Percentiles rank a stretch among this genome's conserved stretches.
Conservation (phyloP, 1,140 invertebrate species). For the Copidosoma floridanum region DNA sequence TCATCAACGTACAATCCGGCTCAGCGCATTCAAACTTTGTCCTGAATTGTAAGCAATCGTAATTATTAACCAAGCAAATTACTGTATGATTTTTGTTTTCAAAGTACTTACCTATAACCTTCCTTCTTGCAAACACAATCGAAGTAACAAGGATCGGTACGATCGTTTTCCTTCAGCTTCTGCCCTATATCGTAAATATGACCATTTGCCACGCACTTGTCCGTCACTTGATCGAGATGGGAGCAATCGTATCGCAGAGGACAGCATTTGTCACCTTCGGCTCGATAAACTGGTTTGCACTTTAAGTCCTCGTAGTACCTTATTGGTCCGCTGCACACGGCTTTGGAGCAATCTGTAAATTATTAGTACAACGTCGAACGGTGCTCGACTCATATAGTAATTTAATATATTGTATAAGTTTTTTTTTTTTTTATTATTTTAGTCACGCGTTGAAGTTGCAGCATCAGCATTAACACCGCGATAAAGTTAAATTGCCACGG, state of each 20-base stretch:
- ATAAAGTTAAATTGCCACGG: no score
- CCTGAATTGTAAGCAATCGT: no score
- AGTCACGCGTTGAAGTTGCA: no score
- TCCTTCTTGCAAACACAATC: constrained; percentile 19
- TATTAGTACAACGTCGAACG: no score
- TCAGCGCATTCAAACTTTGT: no score
- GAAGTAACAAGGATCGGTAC: constrained; percentile 27
- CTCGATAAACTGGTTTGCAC: constrained; percentile 32
- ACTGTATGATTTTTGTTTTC: no score
- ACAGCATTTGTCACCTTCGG: constrained; percentile 33
- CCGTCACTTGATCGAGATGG: constrained; percentile 12
- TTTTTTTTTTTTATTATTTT: no score
- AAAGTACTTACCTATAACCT: no score
- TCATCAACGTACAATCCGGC: constrained; percentile 31
- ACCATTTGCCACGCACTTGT: constrained; percentile 38
- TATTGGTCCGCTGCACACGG: constrained; percentile 28
- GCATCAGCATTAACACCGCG: no score
- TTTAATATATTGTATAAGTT: no score
- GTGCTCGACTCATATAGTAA: no score
- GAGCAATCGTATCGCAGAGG: constrained; percentile 29
- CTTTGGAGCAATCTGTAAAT: constrained; percentile 26
- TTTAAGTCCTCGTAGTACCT: constrained; percentile 26
- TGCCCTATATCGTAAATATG: constrained; percentile 30
- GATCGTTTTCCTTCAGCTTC: constrained; percentile 26
- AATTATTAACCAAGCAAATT: no score